A percentile compares a stretch with the other conserved stretches of the same genome.
Conservation (phyloP, 2,888 invertebrate species). For the Psylliodes chrysocephalus region DNA sequence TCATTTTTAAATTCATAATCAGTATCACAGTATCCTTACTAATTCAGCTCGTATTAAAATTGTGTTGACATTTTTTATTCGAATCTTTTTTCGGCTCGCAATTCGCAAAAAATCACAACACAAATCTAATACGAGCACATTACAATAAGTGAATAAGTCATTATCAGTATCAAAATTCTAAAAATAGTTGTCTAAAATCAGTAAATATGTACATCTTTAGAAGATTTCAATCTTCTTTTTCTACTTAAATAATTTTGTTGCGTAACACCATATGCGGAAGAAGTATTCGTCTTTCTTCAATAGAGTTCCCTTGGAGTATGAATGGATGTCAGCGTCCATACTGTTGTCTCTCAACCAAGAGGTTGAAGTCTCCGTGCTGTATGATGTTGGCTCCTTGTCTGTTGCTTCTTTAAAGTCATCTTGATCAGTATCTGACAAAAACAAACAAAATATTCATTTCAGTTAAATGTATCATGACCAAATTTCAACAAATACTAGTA, state of each 20-base stretch:
- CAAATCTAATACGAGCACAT: slow-evolving; percentile 35
- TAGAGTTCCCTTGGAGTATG: slow-evolving; percentile 87
- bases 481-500: too few species aligned
- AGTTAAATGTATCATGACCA: too few species aligned
- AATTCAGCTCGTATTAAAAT: slow-evolving; percentile 40
- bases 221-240: slow-evolving; percentile 31
- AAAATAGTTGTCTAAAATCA: slow-evolving; percentile 42
- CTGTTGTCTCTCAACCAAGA: slow-evolving; percentile 94
- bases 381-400: slow-evolving; percentile 79
- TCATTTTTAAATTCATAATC: slow-evolving; percentile 42
- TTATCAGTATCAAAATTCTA: slow-evolving; percentile 43
- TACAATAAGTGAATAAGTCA: slow-evolving; percentile 39
- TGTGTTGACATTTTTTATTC: slow-evolving; percentile 33
- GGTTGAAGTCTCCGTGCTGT: slow-evolving; percentile 92
- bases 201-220: slow-evolving; percentile 52
- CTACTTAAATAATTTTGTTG: slow-evolving; percentile 84
- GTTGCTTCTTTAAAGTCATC: slow-evolving; percentile 76
- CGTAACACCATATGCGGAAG: slow-evolving; percentile 93
- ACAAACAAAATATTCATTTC: too few species aligned
- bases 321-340: slow-evolving; percentile 92
- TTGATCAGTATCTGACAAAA: slow-evolving; percentile 62
- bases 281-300: slow-evolving; percentile 92
- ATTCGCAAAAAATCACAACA: slow-evolving; percentile 47
- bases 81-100: slow-evolving; percentile 45
- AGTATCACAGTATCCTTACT: slow-evolving; percentile 55